Percentiles rank a stretch among this genome's conserved stretches.
Evolutionary conservation across 2,113 vertebrate species (phyloP).

Genomic region (Sander lucioperca): DNA sequence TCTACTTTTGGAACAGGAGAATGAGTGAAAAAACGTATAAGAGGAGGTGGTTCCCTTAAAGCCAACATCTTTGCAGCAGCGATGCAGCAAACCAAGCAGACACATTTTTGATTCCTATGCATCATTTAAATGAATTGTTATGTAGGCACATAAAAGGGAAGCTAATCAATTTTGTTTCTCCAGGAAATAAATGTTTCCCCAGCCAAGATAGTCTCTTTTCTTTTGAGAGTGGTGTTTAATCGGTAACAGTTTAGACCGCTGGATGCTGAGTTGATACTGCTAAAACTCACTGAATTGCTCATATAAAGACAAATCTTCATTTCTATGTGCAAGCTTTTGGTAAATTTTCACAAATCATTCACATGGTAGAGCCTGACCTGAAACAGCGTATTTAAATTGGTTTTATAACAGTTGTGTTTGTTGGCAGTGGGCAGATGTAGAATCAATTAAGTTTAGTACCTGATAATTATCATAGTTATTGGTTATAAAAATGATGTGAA

Average conservation of each 20-base stretch:
- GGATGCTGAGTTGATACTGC: not conserved
- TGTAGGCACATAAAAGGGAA: slow-evolving; percentile 2
- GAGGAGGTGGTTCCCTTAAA: not conserved
- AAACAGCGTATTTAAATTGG: slow-evolving; percentile 7
- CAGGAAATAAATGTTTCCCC: not conserved
- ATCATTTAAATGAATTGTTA: slow-evolving; percentile 20
- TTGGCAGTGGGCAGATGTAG: not conserved
- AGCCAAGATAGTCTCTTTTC: not conserved
- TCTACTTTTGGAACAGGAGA: not conserved
- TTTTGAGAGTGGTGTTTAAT: not conserved
- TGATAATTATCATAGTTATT: slow-evolving; percentile 12
- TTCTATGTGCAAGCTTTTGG: not conserved
- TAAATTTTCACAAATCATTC: slow-evolving; percentile 5
- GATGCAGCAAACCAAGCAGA: slow-evolving; percentile 1
- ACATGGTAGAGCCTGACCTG: not conserved
- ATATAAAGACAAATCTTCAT: not conserved
- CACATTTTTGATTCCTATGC: slow-evolving; percentile 14
- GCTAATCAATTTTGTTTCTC: slow-evolving; percentile 31
- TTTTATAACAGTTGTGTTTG: slow-evolving; percentile 25
- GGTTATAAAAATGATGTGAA: slow-evolving; percentile 4
- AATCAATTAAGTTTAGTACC: slow-evolving; percentile 10
- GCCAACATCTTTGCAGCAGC: not conserved
- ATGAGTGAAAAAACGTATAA: not conserved
- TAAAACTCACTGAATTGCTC: not conserved
- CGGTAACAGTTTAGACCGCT: not conserved